phyloP scores from a whole-genome alignment of 2,888 invertebrate genomes.

The Volucella inflata region DNA sequence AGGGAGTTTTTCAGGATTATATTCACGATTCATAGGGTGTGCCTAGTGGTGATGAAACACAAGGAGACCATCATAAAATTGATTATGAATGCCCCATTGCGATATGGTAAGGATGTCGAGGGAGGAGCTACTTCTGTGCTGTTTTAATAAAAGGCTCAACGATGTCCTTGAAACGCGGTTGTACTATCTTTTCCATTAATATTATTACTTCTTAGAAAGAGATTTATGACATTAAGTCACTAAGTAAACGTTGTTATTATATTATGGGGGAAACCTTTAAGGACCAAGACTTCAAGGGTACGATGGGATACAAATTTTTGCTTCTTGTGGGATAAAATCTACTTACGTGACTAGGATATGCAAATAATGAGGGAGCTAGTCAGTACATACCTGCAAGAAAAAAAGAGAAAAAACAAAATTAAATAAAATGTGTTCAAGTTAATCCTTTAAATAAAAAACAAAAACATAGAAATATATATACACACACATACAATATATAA shows the following conservation, averaged over 20 bases:
- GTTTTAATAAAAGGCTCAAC: background rate
- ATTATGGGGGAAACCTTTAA: conserved; percentile 6
- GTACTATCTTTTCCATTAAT: conserved; percentile 4
- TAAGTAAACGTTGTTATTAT: conserved; percentile 27
- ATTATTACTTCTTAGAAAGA: conserved; percentile 13
- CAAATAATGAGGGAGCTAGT: background rate
- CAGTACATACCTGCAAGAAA: conserved; percentile 37
- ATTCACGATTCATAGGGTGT: conserved; percentile 11
- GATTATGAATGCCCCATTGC: conserved; percentile 27
- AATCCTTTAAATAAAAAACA: no score
- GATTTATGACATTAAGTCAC: conserved; percentile 1
- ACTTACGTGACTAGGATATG: conserved; percentile 12
- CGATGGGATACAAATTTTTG: background rate
- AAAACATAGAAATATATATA: no score
- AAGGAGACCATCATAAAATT: conserved; percentile 24
- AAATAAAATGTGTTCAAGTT: background rate
- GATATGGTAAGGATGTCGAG: background rate
- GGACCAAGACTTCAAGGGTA: background rate
- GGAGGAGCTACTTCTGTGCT: background rate
- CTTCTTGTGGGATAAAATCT: conserved; percentile 7
- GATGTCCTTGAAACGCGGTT: conserved; percentile 35
- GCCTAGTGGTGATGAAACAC: background rate
- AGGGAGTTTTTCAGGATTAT: conserved; percentile 2
- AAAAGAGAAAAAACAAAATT: conserved; percentile 18
- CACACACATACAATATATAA: no score